A percentile compares a stretch with the other conserved stretches of the same genome.
Conservation (phyloP, 2,888 invertebrate genomes). For the Oxytorus armatus region DNA sequence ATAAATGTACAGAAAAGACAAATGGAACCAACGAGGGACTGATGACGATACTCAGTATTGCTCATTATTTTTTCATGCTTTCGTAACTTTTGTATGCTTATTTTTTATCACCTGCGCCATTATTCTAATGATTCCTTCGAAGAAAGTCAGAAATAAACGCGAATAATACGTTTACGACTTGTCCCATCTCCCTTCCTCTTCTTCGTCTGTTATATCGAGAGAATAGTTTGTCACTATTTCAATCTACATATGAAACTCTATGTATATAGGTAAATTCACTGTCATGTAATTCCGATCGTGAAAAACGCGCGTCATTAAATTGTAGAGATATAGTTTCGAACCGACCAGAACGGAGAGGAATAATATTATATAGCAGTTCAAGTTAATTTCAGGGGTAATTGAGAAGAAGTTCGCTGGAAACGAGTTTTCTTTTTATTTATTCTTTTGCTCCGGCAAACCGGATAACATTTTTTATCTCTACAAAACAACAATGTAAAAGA, state of each 20-base stretch:
- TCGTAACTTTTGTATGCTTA: neutral
- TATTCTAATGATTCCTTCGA: neutral
- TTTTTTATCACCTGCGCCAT: neutral
- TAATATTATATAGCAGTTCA: neutral
- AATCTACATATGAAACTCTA: neutral
- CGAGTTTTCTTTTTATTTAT: constrained; percentile 9
- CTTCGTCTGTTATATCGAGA: neutral
- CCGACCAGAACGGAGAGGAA: neutral
- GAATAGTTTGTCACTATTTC: neutral
- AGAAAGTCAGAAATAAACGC: neutral
- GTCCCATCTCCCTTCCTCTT: neutral
- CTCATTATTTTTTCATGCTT: neutral
- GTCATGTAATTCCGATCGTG: neutral
- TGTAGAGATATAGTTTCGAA: neutral
- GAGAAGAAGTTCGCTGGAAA: constrained; percentile 31
- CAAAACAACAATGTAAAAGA: constrained; percentile 10
- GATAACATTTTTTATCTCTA: constrained; percentile 18
- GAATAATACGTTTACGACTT: neutral
- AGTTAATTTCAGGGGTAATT: constrained; percentile 51
- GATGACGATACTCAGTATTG: no score
- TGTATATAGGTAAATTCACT: neutral
- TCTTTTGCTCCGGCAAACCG: constrained; percentile 18
- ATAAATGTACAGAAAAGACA: no score
- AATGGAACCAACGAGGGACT: no score
- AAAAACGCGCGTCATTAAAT: neutral